Conservation (phyloP, 2,113 vertebrate species). For the Callionymus lyra region DNA sequence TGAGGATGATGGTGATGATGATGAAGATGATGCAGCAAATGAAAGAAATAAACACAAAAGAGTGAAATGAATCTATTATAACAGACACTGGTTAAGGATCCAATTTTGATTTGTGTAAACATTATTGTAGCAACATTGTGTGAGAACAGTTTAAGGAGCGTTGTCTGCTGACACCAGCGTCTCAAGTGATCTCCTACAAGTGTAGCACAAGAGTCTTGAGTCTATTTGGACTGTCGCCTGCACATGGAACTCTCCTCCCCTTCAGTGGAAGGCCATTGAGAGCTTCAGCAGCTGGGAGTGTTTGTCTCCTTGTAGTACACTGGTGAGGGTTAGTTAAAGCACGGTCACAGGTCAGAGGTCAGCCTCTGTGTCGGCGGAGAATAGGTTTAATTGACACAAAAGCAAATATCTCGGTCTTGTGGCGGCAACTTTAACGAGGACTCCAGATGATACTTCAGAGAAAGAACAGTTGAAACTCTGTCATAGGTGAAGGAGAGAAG, state of each 20-base stretch:
- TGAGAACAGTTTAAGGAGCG: conserved; percentile 1
- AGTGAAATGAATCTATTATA: no score
- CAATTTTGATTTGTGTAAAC: not conserved
- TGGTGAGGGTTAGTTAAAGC: conserved; percentile 39
- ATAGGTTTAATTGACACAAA: conserved; percentile 40
- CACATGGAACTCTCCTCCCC: conserved; percentile 41
- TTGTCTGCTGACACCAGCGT: conserved; percentile 24
- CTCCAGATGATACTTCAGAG: not conserved
- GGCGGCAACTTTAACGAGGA: not conserved
- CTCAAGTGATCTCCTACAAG: conserved; percentile 36
- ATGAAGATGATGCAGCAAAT: no score
- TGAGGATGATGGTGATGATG: no score
- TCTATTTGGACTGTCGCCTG: conserved; percentile 2
- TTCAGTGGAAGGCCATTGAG: conserved; percentile 40
- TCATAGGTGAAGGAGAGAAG: no score
- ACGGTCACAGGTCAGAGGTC: conserved; percentile 49
- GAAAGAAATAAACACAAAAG: no score
- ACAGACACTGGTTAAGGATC: no score
- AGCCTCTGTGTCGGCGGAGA: conserved; percentile 25
- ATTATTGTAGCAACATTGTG: not conserved
- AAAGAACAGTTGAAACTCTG: no score
- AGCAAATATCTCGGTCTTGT: not conserved
- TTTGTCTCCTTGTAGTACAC: conserved; percentile 45
- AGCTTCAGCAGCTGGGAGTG: conserved; percentile 53
- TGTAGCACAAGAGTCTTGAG: conserved; percentile 19